Conservation (phyloP, 2,113 vertebrate genomes). For the Tursiops truncatus region DNA sequence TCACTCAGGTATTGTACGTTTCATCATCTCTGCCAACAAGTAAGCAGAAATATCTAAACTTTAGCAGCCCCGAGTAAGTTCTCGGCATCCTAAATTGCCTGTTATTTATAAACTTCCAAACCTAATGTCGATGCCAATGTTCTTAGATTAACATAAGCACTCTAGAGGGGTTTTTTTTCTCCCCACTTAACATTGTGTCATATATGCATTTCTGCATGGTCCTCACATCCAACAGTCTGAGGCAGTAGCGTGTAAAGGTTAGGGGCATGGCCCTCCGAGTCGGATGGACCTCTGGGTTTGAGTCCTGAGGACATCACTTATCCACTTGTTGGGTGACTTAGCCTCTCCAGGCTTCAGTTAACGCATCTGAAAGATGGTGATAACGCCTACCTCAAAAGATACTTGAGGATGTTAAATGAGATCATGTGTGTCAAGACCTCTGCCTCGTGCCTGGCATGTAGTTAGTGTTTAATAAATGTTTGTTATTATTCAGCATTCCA, state of each 20-base stretch:
- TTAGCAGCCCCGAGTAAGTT: background rate
- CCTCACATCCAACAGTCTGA: background rate
- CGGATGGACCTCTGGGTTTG: background rate
- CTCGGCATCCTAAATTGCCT: background rate
- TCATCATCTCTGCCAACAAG: background rate
- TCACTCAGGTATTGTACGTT: background rate
- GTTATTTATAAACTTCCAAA: background rate
- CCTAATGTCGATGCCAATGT: background rate
- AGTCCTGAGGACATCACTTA: background rate
- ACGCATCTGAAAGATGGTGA: background rate
- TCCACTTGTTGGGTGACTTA: background rate
- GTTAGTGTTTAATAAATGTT: background rate
- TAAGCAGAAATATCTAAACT: background rate
- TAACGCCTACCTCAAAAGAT: background rate
- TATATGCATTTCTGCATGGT: background rate
- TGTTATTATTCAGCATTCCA: background rate
- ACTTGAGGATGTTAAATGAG: background rate
- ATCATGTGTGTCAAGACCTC: background rate
- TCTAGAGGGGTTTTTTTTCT: background rate
- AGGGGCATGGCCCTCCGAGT: rapidly evolving
- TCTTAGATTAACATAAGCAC: background rate
- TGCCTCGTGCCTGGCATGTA: background rate
- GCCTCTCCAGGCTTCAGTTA: background rate
- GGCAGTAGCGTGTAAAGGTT: background rate
- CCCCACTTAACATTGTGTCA: background rate